Evolutionary conservation across 2,113 vertebrate species (phyloP), one percentile per base, ranked within the genome.

Genomic region (Sinocyclocheilus grahami): DNA sequence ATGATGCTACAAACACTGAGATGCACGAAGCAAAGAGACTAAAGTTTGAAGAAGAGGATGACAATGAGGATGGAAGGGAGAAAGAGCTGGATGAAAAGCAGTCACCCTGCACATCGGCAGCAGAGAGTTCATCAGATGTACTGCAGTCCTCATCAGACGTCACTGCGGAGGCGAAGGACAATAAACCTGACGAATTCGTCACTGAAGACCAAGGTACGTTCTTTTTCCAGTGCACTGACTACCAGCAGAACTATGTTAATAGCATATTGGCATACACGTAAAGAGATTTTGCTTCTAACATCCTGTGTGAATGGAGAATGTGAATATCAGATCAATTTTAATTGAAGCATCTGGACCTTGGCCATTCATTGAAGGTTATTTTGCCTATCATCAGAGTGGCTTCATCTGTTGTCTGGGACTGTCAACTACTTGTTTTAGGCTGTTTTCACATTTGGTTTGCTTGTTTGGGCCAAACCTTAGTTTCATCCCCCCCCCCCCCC

Each of bases 21-120:
- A 95, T 93, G 0, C 97, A 92, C 4, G 96, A 97, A 78, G 96
- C 96, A 55, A 99, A 99, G 93, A 97, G 97, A 93, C 95, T 98
- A 72, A 97, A 97, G 87, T 96, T 96, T 92, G 95, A 46, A 46
- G 92, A 90, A 0, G 86, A 92, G 1, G 92, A 92, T 16, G 91
- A 90, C 0, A 78, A 72, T 7, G 92, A 93, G 91, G 93, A 82
- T 6, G 83, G 20, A 58, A 39, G 53, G 0, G 88, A 91, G 5
- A 89, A 89, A 71, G 95, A 95, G 78, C 92, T 90, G 46, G 95
- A 77, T 9, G 92, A 91, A 91, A 94, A 95, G 82, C 90, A 92
- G 46, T 86, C 92, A 22, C 93, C 91, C 79, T 92, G 94, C 20
- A 89, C 93, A 69, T 87, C 94, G 63, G 89, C 89, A 74, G 91